phyloP scores from a whole-genome alignment of 2,113 vertebrate genomes.

The Tautogolabrus adspersus region DNA sequence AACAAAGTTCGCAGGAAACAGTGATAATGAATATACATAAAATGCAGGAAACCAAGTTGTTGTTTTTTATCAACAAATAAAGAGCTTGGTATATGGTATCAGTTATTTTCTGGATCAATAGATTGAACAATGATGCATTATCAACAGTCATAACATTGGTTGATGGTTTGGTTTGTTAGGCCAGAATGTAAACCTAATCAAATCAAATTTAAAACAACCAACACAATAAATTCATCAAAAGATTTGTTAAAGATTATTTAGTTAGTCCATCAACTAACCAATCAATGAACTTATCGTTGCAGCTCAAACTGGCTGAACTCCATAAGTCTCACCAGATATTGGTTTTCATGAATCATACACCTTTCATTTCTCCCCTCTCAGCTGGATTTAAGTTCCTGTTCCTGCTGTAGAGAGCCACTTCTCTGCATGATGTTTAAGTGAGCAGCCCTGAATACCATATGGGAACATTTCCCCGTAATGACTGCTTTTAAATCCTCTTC shows the following conservation, averaged over 20 bases:
- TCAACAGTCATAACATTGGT: no score
- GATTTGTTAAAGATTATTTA: not conserved
- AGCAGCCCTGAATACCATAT: slow-evolving; percentile 45
- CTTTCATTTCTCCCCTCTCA: not conserved
- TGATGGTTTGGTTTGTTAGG: no score
- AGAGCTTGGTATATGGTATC: no score
- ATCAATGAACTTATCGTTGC: not conserved
- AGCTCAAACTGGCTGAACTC: not conserved
- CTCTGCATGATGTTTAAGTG: slow-evolving; percentile 50
- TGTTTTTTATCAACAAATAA: no score
- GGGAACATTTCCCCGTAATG: slow-evolving; percentile 54
- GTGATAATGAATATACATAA: no score
- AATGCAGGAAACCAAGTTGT: no score
- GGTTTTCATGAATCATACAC: not conserved
- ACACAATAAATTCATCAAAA: not conserved
- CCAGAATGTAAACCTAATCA: no score
- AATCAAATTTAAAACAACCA: no score
- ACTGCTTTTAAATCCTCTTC: slow-evolving; percentile 49
- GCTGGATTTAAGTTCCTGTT: slow-evolving; percentile 6
- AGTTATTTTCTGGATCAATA: no score
- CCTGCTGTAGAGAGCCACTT: slow-evolving; percentile 31
- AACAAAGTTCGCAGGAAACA: no score
- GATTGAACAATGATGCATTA: no score
- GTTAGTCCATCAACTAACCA: not conserved
- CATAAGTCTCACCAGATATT: not conserved